phyloP scores from a whole-genome alignment of 2,797 vertebrate species.

The Enteromius argenteus region DNA sequence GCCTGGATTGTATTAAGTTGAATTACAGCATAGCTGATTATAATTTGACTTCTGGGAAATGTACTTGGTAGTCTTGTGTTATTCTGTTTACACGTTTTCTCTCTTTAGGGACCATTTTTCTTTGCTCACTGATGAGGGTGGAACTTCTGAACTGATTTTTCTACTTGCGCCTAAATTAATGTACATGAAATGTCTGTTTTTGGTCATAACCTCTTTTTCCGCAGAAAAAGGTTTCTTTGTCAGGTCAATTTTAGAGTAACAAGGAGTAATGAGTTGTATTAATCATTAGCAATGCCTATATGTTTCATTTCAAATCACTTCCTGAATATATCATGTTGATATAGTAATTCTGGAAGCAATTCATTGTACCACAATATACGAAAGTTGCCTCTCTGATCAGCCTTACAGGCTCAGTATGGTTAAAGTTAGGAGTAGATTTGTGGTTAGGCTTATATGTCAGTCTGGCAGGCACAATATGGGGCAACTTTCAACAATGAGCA shows the following conservation, averaged over 20 bases:
- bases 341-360: constrained; percentile 17
- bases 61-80: neutral
- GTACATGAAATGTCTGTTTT: neutral
- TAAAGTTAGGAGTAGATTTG: neutral
- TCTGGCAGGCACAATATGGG: neutral
- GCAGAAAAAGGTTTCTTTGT: constrained; percentile 1
- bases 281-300: neutral
- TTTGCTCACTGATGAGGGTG: constrained; percentile 2
- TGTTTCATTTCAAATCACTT: constrained; percentile 13
- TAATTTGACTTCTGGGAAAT: constrained; percentile 37
- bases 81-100: constrained; percentile 33
- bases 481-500: constrained; percentile 18
- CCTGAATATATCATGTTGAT: constrained; percentile 27
- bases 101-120: constrained; percentile 6
- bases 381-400: constrained; percentile 5
- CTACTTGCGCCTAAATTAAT: neutral
- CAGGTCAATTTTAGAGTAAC: constrained; percentile 8
- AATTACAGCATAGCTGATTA: constrained; percentile 15
- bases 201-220: neutral
- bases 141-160: constrained; percentile 12
- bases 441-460: constrained; percentile 17
- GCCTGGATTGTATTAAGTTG: neutral
- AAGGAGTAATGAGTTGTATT: neutral
- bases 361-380: neutral
- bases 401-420: constrained; percentile 20